phyloP scores from a whole-genome alignment of 2,888 invertebrate species.

The Eubasilissa splendida region DNA sequence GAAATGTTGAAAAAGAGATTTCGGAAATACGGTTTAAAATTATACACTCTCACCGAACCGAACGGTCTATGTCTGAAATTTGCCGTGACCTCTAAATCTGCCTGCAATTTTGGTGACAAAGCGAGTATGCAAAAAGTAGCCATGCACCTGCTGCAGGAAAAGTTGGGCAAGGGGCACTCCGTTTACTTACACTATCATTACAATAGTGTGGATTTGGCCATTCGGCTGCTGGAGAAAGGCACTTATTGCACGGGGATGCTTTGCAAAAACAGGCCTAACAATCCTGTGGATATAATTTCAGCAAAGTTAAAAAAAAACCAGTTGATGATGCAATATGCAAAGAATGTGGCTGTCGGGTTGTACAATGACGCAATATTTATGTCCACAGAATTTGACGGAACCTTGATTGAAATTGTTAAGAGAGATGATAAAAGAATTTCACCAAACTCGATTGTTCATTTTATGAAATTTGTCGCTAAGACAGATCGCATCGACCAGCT shows the following conservation, averaged over 20 bases:
- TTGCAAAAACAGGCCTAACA: background rate
- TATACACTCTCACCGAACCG: constrained; percentile 10
- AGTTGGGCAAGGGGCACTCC: background rate
- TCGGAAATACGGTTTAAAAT: constrained; percentile 14
- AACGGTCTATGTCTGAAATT: constrained; percentile 16
- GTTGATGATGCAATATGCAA: background rate
- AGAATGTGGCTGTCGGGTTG: background rate
- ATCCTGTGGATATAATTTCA: background rate
- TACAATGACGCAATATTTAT: background rate
- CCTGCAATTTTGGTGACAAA: background rate
- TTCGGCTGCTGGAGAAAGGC: background rate
- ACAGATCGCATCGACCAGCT: background rate
- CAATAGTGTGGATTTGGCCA: background rate
- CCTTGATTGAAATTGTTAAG: background rate
- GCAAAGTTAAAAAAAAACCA: background rate
- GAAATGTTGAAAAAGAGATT: background rate
- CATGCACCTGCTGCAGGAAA: constrained; percentile 2
- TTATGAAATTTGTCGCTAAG: background rate
- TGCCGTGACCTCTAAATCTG: background rate
- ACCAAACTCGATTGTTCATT: constrained; percentile 1
- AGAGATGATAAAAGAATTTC: background rate
- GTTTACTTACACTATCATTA: constrained; percentile 12
- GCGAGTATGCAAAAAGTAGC: background rate
- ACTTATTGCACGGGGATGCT: constrained; percentile 19
- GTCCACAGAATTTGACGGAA: constrained; percentile 11